Evolutionary conservation across 53 echinoderm and acorn worm species (phyloP), one percentile per base, ranked within the genome.

Genomic region (Crossaster papposus): DNA sequence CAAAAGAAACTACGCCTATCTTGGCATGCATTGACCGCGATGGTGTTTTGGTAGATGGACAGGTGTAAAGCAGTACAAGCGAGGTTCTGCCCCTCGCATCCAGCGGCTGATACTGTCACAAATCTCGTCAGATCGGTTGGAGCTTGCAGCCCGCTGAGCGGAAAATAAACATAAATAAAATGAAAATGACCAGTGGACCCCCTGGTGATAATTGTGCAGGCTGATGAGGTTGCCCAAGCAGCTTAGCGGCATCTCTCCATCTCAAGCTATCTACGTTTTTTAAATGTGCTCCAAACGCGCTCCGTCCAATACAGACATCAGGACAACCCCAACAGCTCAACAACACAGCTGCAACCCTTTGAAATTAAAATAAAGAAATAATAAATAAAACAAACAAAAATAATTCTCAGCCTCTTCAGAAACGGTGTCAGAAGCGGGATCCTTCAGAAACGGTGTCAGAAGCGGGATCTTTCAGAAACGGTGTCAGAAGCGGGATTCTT

Each of bases 351-450:
- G 34, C 35, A 74, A 36, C 34, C 75, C 36, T 34, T 74, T 35
- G 4, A 51, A 78, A 37, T 12, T 20, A 12, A 78, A 51, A 35
- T 34, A 78, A 78, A 78, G 32, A 51, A 78, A 44, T 76, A 44
- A 34, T n/a, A 33, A 38, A 33, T 3, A 33, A 76, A 36, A n/a
- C 18, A 76, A 36, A 3, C 51, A n/a, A 51, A n/a, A 44, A 44
- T 24, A 50, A 78, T 35, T 28, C 17, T 33, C 74, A n/a, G 22
- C 34, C 31, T 12, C 36, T 33, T 32, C 75, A 26, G 22, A 58
- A 71, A 26, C 31, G 71, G 29, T 71, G 71, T 17, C 71, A 71
- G 71, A 29, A n/a, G 71, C 29, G 71, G 71, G 71, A 71, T 71
- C 9, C 71, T 30, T 32, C 75, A 26, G 22, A 58, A 71, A 26